These are phyloP conservation scores for Styela clava DNA, from an alignment of 23 tunicate genomes.

Conservation along the genomic window DNA sequence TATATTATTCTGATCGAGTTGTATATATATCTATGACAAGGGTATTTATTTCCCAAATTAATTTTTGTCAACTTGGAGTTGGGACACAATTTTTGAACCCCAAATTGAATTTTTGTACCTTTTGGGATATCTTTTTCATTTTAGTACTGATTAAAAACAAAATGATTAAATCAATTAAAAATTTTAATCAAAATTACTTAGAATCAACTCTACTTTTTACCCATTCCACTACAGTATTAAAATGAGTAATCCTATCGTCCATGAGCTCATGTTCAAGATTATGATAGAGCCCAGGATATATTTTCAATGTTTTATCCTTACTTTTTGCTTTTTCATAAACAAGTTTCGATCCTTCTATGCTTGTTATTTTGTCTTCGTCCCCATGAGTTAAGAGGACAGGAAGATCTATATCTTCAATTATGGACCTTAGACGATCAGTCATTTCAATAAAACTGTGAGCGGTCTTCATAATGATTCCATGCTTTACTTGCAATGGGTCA, in stretches of 20 bases:
- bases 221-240: slow-evolving; percentile 14
- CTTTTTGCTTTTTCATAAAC: slow-evolving; percentile 48
- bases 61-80: too few relatives aligned
- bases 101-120: too few relatives aligned
- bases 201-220: background rate
- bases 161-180: too few relatives aligned
- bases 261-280: slow-evolving; percentile 10
- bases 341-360: slow-evolving; percentile 47
- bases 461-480: slow-evolving; percentile 28
- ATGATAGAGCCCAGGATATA: slow-evolving; percentile 23
- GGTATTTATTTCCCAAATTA: too few relatives aligned
- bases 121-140: too few relatives aligned
- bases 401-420: slow-evolving; percentile 34
- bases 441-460: slow-evolving; percentile 37
- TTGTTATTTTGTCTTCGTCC: slow-evolving; percentile 41
- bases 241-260: slow-evolving; percentile 14
- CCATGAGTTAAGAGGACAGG: slow-evolving; percentile 76
- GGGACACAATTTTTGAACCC: too few relatives aligned
- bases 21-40: too few relatives aligned
- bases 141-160: too few relatives aligned
- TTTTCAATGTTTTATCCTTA: slow-evolving; percentile 56
- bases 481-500: slow-evolving; percentile 56
- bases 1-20: too few relatives aligned
- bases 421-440: background rate
- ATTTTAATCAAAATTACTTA: too few relatives aligned